phyloP scores from a whole-genome alignment of 1,140 invertebrate species.

The Trachymyrmex septentrionalis region DNA sequence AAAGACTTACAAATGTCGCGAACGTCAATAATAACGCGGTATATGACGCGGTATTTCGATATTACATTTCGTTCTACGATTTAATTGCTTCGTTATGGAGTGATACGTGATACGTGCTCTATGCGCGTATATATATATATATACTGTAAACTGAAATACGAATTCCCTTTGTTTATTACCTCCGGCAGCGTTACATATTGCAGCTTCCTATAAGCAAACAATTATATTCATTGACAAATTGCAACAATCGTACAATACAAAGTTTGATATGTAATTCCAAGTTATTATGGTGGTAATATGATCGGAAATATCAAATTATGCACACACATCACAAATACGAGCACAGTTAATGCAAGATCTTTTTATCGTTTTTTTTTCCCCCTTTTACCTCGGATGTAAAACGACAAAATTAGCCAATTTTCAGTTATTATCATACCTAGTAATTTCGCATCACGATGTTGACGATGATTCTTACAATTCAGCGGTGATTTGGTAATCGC shows the following conservation, averaged over 20 bases:
- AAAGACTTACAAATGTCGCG: not conserved
- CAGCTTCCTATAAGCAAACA: conserved; percentile 31
- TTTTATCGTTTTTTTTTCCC: not conserved
- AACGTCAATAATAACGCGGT: conserved; percentile 12
- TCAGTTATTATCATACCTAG: conserved; percentile 32
- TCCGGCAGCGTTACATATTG: conserved; percentile 13
- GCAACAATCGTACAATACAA: not conserved
- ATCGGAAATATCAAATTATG: conserved; percentile 45
- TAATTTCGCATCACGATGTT: conserved; percentile 15
- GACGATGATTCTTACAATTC: conserved; percentile 39
- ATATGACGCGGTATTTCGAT: conserved; percentile 2
- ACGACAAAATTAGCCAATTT: conserved; percentile 20
- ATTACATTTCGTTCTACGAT: conserved; percentile 19
- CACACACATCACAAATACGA: conserved; percentile 2
- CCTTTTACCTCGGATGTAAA: conserved; percentile 10
- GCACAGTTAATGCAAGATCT: not conserved
- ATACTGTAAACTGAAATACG: conserved; percentile 11
- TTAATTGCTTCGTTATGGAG: conserved; percentile 32
- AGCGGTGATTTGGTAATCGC: conserved; percentile 27
- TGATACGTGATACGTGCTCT: conserved; percentile 1
- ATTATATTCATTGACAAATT: conserved; percentile 40
- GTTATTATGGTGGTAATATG: conserved; percentile 34
- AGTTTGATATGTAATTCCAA: conserved; percentile 1
- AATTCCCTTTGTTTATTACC: conserved; percentile 43
- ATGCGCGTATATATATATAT: no score